Evolutionary conservation across 2,888 invertebrate genomes (phyloP).

Genomic region (Priocnemis perturbator): DNA sequence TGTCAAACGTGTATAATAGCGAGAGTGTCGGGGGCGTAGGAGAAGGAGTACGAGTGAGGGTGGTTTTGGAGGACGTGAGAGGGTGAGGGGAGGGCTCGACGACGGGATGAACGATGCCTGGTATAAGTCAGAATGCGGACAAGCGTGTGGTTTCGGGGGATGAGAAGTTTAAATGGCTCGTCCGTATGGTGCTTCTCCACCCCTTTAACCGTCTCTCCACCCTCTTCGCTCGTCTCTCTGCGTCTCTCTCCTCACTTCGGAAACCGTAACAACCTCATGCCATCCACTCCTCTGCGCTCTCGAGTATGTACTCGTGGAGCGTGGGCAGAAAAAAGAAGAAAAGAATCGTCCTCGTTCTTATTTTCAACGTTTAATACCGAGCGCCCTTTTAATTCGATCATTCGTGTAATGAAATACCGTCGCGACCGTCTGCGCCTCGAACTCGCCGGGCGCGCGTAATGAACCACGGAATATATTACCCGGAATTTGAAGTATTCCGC

Average conservation of each 20-base stretch:
- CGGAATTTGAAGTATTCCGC: too few relatives aligned
- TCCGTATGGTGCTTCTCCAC: constrained; percentile 73
- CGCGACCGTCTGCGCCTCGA: too few relatives aligned
- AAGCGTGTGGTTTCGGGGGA: constrained; percentile 72
- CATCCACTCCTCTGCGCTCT: background rate
- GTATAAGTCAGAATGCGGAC: constrained; percentile 76
- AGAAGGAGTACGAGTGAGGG: constrained; percentile 29
- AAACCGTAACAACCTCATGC: background rate
- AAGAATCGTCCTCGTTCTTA: too few relatives aligned
- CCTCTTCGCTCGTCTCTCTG: constrained; percentile 19
- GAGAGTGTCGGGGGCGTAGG: constrained; percentile 38
- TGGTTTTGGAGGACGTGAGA: constrained; percentile 34
- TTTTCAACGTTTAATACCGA: too few relatives aligned
- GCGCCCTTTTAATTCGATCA: too few relatives aligned
- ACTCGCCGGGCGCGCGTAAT: too few relatives aligned
- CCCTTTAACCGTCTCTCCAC: constrained; percentile 43
- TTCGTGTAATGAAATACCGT: too few relatives aligned
- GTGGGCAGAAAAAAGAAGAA: too few relatives aligned
- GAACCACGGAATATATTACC: too few relatives aligned
- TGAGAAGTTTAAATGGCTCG: constrained; percentile 76
- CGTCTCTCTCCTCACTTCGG: background rate
- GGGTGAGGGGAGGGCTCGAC: constrained; percentile 57
- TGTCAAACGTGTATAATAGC: constrained; percentile 62
- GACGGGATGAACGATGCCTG: constrained; percentile 72
- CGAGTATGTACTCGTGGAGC: too few relatives aligned